Percentiles rank a stretch among this genome's conserved stretches.
Conservation (phyloP, 2,113 vertebrate genomes). For the Rhynchopsitta pachyrhyncha region DNA sequence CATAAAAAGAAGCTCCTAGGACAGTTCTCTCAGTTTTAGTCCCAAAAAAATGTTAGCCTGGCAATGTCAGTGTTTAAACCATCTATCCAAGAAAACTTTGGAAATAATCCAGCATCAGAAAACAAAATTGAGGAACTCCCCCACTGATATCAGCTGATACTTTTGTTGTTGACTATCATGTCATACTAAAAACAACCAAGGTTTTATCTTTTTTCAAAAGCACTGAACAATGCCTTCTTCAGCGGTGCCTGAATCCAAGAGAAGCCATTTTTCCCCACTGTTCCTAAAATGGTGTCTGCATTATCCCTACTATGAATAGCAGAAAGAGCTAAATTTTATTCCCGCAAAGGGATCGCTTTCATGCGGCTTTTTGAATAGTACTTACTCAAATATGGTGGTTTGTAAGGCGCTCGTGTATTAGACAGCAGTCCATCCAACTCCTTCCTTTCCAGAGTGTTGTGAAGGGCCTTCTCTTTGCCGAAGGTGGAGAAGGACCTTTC, state of each 20-base stretch:
- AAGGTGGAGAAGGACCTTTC: slow-evolving; percentile 97
- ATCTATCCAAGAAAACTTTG: background rate
- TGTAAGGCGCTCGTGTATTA: slow-evolving; percentile 92
- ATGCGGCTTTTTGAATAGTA: slow-evolving; percentile 67
- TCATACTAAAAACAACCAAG: background rate
- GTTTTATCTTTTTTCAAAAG: background rate
- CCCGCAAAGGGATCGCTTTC: slow-evolving; percentile 27
- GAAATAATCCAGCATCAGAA: slow-evolving; percentile 15
- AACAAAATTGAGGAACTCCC: background rate
- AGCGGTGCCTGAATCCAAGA: background rate
- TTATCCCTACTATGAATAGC: background rate
- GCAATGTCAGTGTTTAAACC: background rate
- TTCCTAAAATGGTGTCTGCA: background rate
- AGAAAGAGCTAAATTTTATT: background rate
- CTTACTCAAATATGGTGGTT: slow-evolving; percentile 96
- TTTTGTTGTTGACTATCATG: background rate
- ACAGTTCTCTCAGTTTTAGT: background rate
- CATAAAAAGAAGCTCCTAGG: background rate
- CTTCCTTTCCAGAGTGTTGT: slow-evolving; percentile 91
- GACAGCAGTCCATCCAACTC: slow-evolving; percentile 94
- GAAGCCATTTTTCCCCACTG: background rate
- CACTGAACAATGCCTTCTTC: background rate
- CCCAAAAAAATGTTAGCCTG: background rate
- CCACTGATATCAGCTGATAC: background rate
- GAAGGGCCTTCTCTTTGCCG: slow-evolving; percentile 94